Conservation (phyloP, 2,113 vertebrate species). For the Stigmatopora argus region DNA sequence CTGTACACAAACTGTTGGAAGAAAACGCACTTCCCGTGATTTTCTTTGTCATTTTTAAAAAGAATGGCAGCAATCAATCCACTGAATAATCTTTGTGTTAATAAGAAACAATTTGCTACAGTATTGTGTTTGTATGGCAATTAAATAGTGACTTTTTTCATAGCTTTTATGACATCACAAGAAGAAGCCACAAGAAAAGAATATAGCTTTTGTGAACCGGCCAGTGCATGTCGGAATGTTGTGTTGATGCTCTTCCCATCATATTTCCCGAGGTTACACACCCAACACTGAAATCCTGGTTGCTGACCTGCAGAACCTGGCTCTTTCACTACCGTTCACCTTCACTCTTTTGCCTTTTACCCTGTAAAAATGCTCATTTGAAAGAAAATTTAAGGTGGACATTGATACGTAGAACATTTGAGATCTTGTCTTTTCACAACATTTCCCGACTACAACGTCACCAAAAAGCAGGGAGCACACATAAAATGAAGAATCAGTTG, state of each 20-base stretch:
- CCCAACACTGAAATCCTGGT: constrained; percentile 56
- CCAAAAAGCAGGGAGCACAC: background rate
- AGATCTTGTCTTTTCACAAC: background rate
- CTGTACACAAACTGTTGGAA: constrained; percentile 80
- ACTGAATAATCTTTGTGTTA: constrained; percentile 73
- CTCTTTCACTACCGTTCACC: constrained; percentile 44
- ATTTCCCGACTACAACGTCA: constrained; percentile 11
- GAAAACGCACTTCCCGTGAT: constrained; percentile 66
- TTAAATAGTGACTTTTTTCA: constrained; percentile 69
- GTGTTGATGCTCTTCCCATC: constrained; percentile 44
- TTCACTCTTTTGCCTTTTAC: constrained; percentile 35
- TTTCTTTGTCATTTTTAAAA: constrained; percentile 72
- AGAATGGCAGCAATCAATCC: constrained; percentile 78
- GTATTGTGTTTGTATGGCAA: constrained; percentile 85
- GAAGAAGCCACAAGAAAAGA: constrained; percentile 66
- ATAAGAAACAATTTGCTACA: constrained; percentile 85
- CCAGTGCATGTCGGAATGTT: constrained; percentile 65
- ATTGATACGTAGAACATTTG: constrained; percentile 26
- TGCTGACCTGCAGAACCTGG: constrained; percentile 73
- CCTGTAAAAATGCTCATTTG: constrained; percentile 45
- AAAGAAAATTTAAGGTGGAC: constrained; percentile 38
- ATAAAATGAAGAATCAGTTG: background rate
- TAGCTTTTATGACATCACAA: constrained; percentile 66
- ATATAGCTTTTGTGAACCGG: constrained; percentile 57
- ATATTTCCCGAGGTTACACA: constrained; percentile 56